These are phyloP conservation scores for Aphidius colemani DNA, from an alignment of 2,888 invertebrate species.

Conservation along the genomic window DNA sequence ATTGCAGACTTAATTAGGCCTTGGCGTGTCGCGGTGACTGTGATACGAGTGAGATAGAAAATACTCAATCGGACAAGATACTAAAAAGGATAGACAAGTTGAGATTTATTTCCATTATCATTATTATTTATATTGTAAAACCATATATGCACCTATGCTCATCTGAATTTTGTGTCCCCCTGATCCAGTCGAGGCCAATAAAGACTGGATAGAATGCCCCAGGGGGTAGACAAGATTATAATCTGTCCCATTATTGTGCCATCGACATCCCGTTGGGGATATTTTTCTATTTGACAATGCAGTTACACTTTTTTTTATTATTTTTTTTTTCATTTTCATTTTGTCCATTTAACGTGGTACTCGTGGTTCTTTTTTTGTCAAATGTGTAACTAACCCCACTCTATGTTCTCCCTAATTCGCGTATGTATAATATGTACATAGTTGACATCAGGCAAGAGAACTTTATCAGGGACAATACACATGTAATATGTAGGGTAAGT, in stretches of 20 bases:
- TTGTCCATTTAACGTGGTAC: slow-evolving; percentile 57
- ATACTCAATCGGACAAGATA: slow-evolving; percentile 44
- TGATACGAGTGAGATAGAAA: slow-evolving; percentile 23
- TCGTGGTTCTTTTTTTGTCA: slow-evolving; percentile 30
- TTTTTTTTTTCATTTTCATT: too few relatives aligned
- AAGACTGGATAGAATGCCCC: slow-evolving; percentile 34
- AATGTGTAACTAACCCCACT: slow-evolving; percentile 40
- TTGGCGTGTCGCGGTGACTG: slow-evolving; percentile 39
- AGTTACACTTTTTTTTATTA: slow-evolving; percentile 52
- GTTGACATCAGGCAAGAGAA: too few relatives aligned
- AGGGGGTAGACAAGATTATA: slow-evolving; percentile 61
- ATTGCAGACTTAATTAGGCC: slow-evolving; percentile 55
- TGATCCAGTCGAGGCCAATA: slow-evolving; percentile 24
- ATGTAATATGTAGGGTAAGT: slow-evolving; percentile 33
- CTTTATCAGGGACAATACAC: slow-evolving; percentile 37
- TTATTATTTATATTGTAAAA: slow-evolving; percentile 7
- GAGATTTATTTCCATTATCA: too few relatives aligned
- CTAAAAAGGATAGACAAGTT: slow-evolving; percentile 14
- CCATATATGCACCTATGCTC: slow-evolving; percentile 19
- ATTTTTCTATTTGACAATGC: slow-evolving; percentile 56
- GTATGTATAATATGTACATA: not conserved
- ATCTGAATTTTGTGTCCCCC: slow-evolving; percentile 20
- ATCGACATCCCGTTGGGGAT: slow-evolving; percentile 59
- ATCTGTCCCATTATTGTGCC: slow-evolving; percentile 60
- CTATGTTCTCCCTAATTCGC: slow-evolving; percentile 19